Percentiles rank a stretch among this genome's conserved stretches.
phyloP scores from a whole-genome alignment of 2,797 vertebrate species.

The Aeoliscus strigatus region DNA sequence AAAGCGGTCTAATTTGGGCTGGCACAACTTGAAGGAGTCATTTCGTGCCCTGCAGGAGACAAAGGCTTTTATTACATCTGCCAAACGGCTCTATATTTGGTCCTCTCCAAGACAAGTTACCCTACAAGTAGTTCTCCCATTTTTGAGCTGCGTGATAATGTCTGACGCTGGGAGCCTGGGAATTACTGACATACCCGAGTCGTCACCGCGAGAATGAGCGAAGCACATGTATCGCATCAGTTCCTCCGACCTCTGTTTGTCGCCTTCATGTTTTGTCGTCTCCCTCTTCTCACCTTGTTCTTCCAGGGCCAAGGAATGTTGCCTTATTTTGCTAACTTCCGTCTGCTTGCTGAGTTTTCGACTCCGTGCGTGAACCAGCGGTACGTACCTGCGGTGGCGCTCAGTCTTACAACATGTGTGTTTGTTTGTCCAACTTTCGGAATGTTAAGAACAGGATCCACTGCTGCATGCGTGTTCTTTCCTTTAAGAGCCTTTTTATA shows the following conservation, averaged over 20 bases:
- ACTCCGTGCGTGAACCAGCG: constrained; percentile 98
- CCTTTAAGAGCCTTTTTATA: no score
- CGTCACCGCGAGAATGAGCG: no score
- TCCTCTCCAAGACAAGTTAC: constrained; percentile 18
- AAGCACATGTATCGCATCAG: no score
- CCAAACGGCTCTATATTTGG: constrained; percentile 38
- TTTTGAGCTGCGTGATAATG: background rate
- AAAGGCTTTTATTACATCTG: constrained; percentile 34
- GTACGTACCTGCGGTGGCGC: constrained; percentile 73
- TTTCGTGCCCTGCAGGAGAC: constrained; percentile 23
- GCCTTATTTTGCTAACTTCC: constrained; percentile 95
- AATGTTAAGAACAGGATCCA: background rate
- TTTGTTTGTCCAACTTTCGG: background rate
- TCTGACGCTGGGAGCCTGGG: background rate
- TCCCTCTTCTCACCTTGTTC: constrained; percentile 66
- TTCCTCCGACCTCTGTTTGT: constrained; percentile 51
- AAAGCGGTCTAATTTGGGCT: constrained; percentile 38
- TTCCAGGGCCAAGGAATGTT: constrained; percentile 85
- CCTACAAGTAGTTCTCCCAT: constrained; percentile 9
- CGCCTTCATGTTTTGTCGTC: constrained; percentile 65
- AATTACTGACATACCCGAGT: background rate
- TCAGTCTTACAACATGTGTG: background rate
- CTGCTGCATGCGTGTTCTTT: constrained; percentile 6
- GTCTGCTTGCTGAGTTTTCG: constrained; percentile 95
- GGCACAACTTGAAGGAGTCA: constrained; percentile 20